Evolutionary conservation across 2,888 invertebrate species (phyloP).

Genomic region (Orthosia gothica): DNA sequence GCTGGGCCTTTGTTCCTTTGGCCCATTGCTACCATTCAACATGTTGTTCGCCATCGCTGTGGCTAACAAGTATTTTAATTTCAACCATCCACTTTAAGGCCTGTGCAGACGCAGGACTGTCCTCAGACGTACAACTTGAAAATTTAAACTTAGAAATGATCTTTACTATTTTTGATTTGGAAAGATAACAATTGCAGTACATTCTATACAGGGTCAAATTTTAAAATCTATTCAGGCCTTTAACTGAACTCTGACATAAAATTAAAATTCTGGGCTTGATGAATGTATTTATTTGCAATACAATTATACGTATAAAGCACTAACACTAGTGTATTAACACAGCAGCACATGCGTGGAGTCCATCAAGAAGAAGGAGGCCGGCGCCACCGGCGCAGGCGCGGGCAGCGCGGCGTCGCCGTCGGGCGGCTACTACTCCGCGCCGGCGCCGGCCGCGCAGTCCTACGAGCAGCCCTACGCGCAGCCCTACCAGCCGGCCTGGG

Average conservation of each 20-base stretch:
- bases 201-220: too few species aligned
- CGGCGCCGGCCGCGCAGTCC: constrained; percentile 76
- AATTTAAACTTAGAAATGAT: too few species aligned
- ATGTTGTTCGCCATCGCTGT: neutral
- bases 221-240: too few species aligned
- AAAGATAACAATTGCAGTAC: too few species aligned
- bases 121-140: too few species aligned
- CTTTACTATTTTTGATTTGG: too few species aligned
- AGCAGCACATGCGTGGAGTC: constrained; percentile 74
- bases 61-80: neutral
- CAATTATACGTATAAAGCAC: neutral
- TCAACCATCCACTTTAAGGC: neutral
- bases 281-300: neutral
- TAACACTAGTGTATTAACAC: constrained; percentile 5
- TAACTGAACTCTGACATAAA: too few species aligned
- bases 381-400: constrained; percentile 63
- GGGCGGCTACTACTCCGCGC: constrained; percentile 81
- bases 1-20: too few species aligned
- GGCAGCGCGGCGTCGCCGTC: constrained; percentile 68
- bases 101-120: too few species aligned
- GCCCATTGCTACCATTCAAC: neutral
- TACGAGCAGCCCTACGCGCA: constrained; percentile 88
- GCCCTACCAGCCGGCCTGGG: constrained; percentile 89
- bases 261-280: too few species aligned
- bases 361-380: constrained; percentile 82